Evolutionary conservation across 2,797 vertebrate genomes (phyloP), one percentile per base, ranked within the genome.

Genomic region (Vespertilio murinus): DNA sequence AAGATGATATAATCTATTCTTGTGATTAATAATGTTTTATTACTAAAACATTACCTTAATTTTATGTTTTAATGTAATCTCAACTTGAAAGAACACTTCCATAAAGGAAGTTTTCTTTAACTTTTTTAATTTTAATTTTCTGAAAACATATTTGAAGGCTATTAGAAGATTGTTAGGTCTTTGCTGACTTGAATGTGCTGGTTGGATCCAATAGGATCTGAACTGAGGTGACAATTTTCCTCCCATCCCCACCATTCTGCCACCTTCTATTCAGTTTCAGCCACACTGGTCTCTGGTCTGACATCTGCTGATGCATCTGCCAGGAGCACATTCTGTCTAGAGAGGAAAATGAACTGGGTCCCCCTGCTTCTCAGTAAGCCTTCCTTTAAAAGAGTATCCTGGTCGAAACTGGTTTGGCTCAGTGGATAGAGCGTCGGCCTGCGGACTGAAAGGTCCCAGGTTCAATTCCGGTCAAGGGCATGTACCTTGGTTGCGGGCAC

Each of bases 161-260:
- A 28, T 18, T 13, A 0, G 45, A 17, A 70, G 11, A n/a, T 14
- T 13, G 0, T 64, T 17, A 77, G 12, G 52, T n/a, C 25, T 13
- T 22, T 87, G 45, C n/a, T 8, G 52, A 42, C 30, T 3, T 56
- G 74, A 81, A 64, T 86, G 40, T 45, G 42, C 18, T 59, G 49
- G 70, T 47, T 84, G 74, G 56, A 30, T 18, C 13, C 3, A 61
- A 61, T 14, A 18, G 33, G 20, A 6, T 70, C 40, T 49, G 23
- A 61, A 22, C 0, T 23, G 47, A 13, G 20, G 38, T 25, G 45
- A 56, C 52, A 54, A 6, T 1, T 1, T 28, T 59, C 8, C 8
- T 28, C 8, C 6, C 8, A 33, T 20, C 4, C 6, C 11, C 20
- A 61, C 18, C 1, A 1, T 1, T 64, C 20, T 3, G 23, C 17